Evolutionary conservation across 37 sponge, comb jelly and placozoan species (phyloP).

Genomic region (Diacarnus erythraeanus): DNA sequence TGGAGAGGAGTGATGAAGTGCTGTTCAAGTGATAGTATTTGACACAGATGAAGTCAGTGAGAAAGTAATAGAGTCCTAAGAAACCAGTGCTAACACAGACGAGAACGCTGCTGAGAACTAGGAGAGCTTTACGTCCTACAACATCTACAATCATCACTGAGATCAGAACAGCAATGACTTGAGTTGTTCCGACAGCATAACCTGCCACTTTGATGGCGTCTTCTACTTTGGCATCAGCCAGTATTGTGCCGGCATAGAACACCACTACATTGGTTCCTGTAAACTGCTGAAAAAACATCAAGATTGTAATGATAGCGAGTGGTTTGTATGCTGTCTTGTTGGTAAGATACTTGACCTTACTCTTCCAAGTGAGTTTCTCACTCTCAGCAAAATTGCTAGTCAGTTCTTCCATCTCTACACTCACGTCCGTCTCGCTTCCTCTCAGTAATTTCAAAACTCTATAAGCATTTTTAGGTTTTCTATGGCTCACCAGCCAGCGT

Average conservation of each 20-base stretch:
- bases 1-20: not conserved
- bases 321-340: not conserved
- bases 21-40: not conserved
- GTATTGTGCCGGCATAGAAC: conserved; percentile 36
- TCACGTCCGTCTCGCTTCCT: conserved; percentile 21
- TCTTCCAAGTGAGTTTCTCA: too few relatives aligned
- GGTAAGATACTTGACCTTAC: too few relatives aligned
- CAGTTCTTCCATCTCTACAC: conserved; percentile 12
- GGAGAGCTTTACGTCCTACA: conserved; percentile 60
- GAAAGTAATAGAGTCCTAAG: conserved; percentile 29
- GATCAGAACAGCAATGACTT: conserved; percentile 39
- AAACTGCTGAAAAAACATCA: conserved; percentile 18
- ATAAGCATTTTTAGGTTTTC: conserved; percentile 16
- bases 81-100: conserved; percentile 31
- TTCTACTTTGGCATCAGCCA: conserved; percentile 21
- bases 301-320: conserved; percentile 5
- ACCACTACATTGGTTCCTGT: conserved; percentile 27
- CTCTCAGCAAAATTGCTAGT: not conserved
- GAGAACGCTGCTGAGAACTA: conserved; percentile 40
- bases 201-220: not conserved
- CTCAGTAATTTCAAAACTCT: conserved; percentile 38
- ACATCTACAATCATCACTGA: conserved; percentile 49
- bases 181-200: conserved; percentile 26
- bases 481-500: conserved; percentile 30
- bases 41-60: conserved; percentile 23